phyloP scores from a whole-genome alignment of 2,888 invertebrate species.

The Adela reaumurella region DNA sequence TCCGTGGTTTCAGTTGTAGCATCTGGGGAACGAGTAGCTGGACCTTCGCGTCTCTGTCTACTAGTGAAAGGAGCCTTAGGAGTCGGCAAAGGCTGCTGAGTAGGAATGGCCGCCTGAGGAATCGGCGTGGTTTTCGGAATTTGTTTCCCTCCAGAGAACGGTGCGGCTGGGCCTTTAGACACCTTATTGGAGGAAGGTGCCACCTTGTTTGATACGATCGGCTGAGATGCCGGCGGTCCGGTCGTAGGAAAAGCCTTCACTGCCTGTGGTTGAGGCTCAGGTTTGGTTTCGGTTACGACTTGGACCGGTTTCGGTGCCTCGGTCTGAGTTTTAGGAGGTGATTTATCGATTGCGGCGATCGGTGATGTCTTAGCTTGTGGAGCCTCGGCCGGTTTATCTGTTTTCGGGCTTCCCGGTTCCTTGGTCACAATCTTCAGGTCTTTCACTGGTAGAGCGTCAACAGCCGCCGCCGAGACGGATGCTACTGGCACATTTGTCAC shows the following conservation, averaged over 20 bases:
- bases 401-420: constrained; percentile 36
- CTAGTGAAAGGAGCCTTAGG: constrained; percentile 46
- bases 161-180: constrained; percentile 40
- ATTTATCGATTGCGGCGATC: constrained; percentile 24
- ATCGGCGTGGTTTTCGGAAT: constrained; percentile 36
- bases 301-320: constrained; percentile 34
- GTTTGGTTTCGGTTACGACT: constrained; percentile 26
- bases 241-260: constrained; percentile 29
- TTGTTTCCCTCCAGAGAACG: constrained; percentile 42
- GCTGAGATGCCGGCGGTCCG: constrained; percentile 21
- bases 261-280: constrained; percentile 12
- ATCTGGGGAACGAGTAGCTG: constrained; percentile 36
- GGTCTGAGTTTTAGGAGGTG: constrained; percentile 23
- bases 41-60: constrained; percentile 42
- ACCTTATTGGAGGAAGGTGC: constrained; percentile 18
- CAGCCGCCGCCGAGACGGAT: constrained; percentile 20
- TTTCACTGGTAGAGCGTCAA: constrained; percentile 38
- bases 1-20: constrained; percentile 24
- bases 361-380: constrained; percentile 20
- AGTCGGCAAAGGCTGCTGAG: constrained; percentile 39
- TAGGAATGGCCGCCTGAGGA: constrained; percentile 41
- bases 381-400: constrained; percentile 22
- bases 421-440: constrained; percentile 39
- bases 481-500: constrained; percentile 18
- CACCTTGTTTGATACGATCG: constrained; percentile 12